phyloP scores from a whole-genome alignment of 2,797 vertebrate species.

The Trachurus trachurus region DNA sequence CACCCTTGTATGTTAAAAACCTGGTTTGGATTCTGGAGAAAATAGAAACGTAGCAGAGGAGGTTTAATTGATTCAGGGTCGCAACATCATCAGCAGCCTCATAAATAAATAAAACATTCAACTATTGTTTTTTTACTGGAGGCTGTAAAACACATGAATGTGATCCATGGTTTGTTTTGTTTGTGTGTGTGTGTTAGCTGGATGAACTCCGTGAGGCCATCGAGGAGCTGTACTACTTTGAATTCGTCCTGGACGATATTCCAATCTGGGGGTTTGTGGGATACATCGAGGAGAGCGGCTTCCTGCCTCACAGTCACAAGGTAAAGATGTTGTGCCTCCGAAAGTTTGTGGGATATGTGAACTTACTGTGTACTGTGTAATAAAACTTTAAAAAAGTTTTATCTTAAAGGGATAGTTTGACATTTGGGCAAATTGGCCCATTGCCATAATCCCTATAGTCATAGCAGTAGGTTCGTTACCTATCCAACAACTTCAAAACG shows the following conservation, averaged over 20 bases:
- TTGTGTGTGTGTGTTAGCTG: slow-evolving; percentile 80
- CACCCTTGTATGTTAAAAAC: not conserved
- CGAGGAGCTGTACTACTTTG: slow-evolving; percentile 95
- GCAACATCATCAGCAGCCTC: not conserved
- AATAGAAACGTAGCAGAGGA: not conserved
- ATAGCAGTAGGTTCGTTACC: too few relatives aligned
- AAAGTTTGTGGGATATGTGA: not conserved
- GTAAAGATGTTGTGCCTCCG: slow-evolving; percentile 52
- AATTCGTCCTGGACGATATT: slow-evolving; percentile 94
- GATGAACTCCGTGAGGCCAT: slow-evolving; percentile 93
- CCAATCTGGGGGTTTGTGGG: slow-evolving; percentile 95
- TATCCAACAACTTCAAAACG: too few relatives aligned
- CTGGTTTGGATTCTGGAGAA: not conserved
- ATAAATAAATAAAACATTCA: not conserved
- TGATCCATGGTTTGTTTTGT: not conserved
- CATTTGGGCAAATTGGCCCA: too few relatives aligned
- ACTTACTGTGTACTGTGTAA: too few relatives aligned
- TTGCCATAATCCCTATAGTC: too few relatives aligned
- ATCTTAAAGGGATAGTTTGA: too few relatives aligned
- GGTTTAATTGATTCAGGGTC: not conserved
- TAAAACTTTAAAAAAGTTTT: too few relatives aligned
- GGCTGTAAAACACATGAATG: too few relatives aligned
- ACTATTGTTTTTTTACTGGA: too few relatives aligned
- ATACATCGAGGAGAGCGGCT: slow-evolving; percentile 95
- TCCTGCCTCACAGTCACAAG: slow-evolving; percentile 95